Percentiles rank a stretch among this genome's conserved stretches.
These are phyloP conservation scores for Calycopis cecrops DNA, from an alignment of 1,140 invertebrate genomes.

Conservation along the genomic window DNA sequence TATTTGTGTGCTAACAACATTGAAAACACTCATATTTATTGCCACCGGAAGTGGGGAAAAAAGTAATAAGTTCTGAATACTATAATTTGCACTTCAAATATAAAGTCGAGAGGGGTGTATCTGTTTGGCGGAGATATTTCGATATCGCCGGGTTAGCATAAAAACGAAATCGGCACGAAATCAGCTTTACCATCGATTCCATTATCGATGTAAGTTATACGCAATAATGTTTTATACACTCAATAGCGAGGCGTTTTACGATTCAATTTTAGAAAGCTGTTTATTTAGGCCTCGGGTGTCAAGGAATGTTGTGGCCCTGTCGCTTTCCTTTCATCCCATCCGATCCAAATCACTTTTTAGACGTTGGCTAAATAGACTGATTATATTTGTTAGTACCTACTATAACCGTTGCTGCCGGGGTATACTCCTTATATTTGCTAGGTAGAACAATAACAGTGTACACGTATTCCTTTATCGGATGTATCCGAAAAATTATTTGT, in stretches of 20 bases:
- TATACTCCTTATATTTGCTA: too few relatives aligned
- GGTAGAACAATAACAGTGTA: too few relatives aligned
- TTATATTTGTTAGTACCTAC: not conserved
- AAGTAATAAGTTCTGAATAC: slow-evolving; percentile 4
- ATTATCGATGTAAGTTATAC: slow-evolving; percentile 10
- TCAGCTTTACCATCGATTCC: slow-evolving; percentile 7
- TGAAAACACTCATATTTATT: too few relatives aligned
- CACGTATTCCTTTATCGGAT: too few relatives aligned
- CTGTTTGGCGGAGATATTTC: not conserved
- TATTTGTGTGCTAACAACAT: too few relatives aligned
- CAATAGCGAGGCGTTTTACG: slow-evolving; percentile 4
- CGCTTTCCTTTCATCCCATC: not conserved
- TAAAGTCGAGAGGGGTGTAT: not conserved
- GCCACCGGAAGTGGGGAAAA: not conserved
- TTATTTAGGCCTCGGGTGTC: slow-evolving; percentile 11
- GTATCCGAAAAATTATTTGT: too few relatives aligned
- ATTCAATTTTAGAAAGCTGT: slow-evolving; percentile 11
- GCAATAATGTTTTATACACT: slow-evolving; percentile 11
- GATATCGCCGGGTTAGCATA: slow-evolving; percentile 8
- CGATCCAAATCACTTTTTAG: not conserved
- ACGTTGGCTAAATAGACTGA: not conserved
- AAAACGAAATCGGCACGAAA: slow-evolving; percentile 10
- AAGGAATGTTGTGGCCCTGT: slow-evolving; percentile 2
- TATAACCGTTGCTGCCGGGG: too few relatives aligned
- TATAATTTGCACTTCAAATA: slow-evolving; percentile 2